Evolutionary conservation across 1,140 invertebrate species (phyloP).

Genomic region (Lordiphosa mommai): DNA sequence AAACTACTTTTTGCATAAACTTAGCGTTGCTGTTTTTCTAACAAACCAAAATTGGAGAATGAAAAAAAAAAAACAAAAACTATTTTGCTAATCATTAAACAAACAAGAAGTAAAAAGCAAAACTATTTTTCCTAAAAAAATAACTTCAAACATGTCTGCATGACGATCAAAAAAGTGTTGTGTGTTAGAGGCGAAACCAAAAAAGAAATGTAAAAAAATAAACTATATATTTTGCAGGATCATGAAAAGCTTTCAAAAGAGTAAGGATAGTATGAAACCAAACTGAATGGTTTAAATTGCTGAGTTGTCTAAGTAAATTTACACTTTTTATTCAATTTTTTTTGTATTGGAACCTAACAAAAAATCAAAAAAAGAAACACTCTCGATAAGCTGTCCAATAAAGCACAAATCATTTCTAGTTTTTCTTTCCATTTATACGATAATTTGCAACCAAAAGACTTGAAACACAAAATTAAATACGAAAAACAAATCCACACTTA

Average conservation of each 20-base stretch:
- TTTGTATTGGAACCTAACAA: slow-evolving; percentile 3
- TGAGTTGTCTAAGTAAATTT: slow-evolving; percentile 49
- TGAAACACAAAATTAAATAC: slow-evolving; percentile 9
- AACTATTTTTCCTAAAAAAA: slow-evolving; percentile 60
- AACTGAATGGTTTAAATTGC: slow-evolving; percentile 54
- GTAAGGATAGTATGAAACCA: slow-evolving; percentile 4
- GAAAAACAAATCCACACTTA: slow-evolving; percentile 1
- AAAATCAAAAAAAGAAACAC: neutral
- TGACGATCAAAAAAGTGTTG: slow-evolving; percentile 62
- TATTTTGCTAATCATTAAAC: slow-evolving; percentile 52
- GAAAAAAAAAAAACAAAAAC: slow-evolving; percentile 15
- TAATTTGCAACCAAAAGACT: slow-evolving; percentile 72
- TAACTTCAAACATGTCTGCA: slow-evolving; percentile 43
- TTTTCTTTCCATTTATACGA: slow-evolving; percentile 37
- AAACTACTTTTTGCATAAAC: slow-evolving; percentile 38
- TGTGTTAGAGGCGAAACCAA: slow-evolving; percentile 30
- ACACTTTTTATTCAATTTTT: slow-evolving; percentile 37
- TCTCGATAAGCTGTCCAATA: slow-evolving; percentile 42
- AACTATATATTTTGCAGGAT: slow-evolving; percentile 40
- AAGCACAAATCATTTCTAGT: slow-evolving; percentile 47
- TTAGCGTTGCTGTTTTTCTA: slow-evolving; percentile 54
- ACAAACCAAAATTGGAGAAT: slow-evolving; percentile 24
- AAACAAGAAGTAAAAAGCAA: slow-evolving; percentile 12
- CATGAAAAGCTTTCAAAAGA: slow-evolving; percentile 30
- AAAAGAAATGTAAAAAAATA: slow-evolving; percentile 17